Conservation (phyloP, 2,797 vertebrate species). For the Tympanoctomys barrerae region DNA sequence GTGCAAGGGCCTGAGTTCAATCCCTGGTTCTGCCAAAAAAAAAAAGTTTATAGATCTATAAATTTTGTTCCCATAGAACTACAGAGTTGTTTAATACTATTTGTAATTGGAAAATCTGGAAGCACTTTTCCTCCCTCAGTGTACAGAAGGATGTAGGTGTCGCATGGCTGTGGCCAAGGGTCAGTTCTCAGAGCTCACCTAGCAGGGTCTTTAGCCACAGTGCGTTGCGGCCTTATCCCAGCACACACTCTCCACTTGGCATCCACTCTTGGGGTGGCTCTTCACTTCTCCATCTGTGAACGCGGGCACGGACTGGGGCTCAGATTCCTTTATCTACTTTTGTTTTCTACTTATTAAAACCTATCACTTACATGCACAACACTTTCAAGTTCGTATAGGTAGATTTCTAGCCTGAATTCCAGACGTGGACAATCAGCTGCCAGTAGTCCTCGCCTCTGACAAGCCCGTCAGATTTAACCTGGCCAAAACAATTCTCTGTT, state of each 20-base stretch:
- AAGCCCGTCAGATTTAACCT: conserved; percentile 13
- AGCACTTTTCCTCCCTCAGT: neutral
- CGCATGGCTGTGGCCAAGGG: neutral
- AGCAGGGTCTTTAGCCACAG: neutral
- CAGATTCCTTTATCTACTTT: neutral
- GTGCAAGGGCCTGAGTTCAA: too few species aligned
- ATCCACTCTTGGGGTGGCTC: neutral
- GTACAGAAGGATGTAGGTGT: neutral
- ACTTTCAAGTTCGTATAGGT: neutral
- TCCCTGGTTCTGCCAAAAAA: too few species aligned
- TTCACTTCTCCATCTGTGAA: neutral
- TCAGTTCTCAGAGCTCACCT: neutral
- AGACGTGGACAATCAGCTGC: neutral
- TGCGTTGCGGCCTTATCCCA: neutral
- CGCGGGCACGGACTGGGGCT: neutral
- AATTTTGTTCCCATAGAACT: conserved; percentile 50
- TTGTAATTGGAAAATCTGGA: conserved; percentile 47
- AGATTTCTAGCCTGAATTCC: neutral
- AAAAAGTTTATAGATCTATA: neutral
- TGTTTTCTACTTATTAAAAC: neutral
- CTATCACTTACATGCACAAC: neutral
- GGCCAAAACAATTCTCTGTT: neutral
- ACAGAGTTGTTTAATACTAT: neutral
- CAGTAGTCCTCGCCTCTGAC: neutral
- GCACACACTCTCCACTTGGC: neutral